Base-by-base conservation (phyloP, 2,113 vertebrate species). In the Larimichthys crocea region DNA sequence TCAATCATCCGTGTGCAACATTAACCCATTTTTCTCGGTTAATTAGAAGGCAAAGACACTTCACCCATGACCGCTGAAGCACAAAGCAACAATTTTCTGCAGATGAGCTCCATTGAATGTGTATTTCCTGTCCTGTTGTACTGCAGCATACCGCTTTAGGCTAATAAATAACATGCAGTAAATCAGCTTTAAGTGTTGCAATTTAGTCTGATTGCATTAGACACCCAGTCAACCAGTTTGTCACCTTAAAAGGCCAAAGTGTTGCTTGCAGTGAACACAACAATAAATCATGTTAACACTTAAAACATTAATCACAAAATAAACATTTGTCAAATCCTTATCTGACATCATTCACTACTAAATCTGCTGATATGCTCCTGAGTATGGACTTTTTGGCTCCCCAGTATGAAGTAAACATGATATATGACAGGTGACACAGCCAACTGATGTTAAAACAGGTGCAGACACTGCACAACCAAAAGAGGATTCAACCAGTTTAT, bases 11-110 rank as follows among this genome's bases (percentile, higher is more conserved):
- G 4, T 86, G 88, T 63, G 77, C 82, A n/a, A 84, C 60, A 91
- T 88, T 88, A 92, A 91, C 90, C 86, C 79, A 90, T 88, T 85
- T 89, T 65, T 56, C 79, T 26, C 7, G 10, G 57, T 72, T 82
- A 76, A 89, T 91, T 91, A 86, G 80, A 40, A 85, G 59, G 83
- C 71, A 73, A 66, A 64, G 74, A 78, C 48, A 65, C 72, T 87
- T 92, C 72, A 86, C 73, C 56, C 86, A 86, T 90, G 88, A 75
- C 61, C 10, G 79, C 80, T 14, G 44, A 86, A 87, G 86, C 67
- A 92, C 84, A 93, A 91, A 87, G 71, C 26, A 53, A 15, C 61
- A 61, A 31, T 73, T 76, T 86, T 82, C 76, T 56, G 74, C 46
- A 40, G 59, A 64, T 77, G 71, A 80, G 48, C 10, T 84, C 60